phyloP scores from a whole-genome alignment of 1,140 invertebrate genomes.

The Meloidogyne floridensis region DNA sequence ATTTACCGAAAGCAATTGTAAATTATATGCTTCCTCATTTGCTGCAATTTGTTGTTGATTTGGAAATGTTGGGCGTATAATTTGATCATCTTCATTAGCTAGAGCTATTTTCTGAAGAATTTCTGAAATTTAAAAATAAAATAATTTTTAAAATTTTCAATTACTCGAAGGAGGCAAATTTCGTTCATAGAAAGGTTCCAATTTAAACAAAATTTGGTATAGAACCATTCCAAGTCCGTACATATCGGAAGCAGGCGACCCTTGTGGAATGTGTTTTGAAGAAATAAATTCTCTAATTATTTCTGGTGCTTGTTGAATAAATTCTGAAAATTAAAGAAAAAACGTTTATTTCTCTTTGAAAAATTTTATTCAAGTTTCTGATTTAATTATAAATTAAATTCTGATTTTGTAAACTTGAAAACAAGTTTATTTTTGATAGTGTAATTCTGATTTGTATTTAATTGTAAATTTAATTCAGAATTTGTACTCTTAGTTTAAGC shows the following conservation, averaged over 20 bases:
- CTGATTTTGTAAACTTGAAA: no score
- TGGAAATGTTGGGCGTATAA: constrained; percentile 60
- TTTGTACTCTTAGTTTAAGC: no score
- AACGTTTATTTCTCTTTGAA: not conserved
- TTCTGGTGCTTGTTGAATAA: constrained; percentile 63
- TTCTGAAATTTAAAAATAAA: constrained; percentile 38
- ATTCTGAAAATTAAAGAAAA: constrained; percentile 36
- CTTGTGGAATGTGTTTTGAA: constrained; percentile 53
- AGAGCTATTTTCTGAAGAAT: constrained; percentile 58
- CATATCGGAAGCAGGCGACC: constrained; percentile 53
- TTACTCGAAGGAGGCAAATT: constrained; percentile 50
- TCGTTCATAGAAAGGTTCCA: constrained; percentile 62
- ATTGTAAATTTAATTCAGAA: no score
- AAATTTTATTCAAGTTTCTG: not conserved
- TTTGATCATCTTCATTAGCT: constrained; percentile 59
- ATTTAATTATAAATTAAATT: no score
- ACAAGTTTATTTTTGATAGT: no score
- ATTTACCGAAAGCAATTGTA: constrained; percentile 51
- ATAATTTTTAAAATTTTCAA: not conserved
- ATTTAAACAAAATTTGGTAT: constrained; percentile 61
- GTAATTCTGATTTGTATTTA: no score
- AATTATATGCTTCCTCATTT: constrained; percentile 49
- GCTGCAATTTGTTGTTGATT: constrained; percentile 42
- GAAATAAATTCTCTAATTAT: constrained; percentile 60
- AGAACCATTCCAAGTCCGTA: constrained; percentile 56